Evolutionary conservation across 2,113 vertebrate species (phyloP), one percentile per base, ranked within the genome.

Genomic region (Lepisosteus oculatus): DNA sequence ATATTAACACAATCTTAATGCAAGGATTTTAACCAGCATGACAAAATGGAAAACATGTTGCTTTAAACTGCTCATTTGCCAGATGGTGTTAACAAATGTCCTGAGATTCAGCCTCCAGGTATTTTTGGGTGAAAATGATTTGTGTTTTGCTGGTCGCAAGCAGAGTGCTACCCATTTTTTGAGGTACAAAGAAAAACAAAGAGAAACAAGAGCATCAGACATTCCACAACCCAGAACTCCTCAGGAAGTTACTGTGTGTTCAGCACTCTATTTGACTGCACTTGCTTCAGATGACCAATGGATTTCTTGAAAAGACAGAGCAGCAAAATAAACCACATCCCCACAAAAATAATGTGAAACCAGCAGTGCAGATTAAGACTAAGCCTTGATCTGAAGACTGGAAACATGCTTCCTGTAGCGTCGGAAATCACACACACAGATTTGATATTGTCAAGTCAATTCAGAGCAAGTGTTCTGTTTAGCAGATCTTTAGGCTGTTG

Each of bases 331-430:
- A 8, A 65, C 43, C 45, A 51, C 47, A 51, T 67, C 66, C 17
- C 6, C 15, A 51, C n/a, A n/a, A 51, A 54, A 67, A 17, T 51
- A n/a, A 29, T 29, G 6, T 66, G 29, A 15, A 3, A 41, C 15
- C 15, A 1, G 66, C 47, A 11, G 47, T 9, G 17, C 66, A 54
- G 17, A 9, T 61, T 69, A 11, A 69, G 55, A 12, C 55, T 69
- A 29, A 29, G 55, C 68, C 55, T 59, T 69, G 67, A 68, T 55
- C n/a, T 42, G 47, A 54, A 42, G 51, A 57, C 45, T 9, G n/a
- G 13, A 7, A 67, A 15, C n/a, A 42, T 6, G n/a, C 9, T 51
- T 29, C 41, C 5, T 11, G 43, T 6, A 44, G 56, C 4, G 56
- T n/a, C 12, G 5, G 55, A 69, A 55, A 29, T 55, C 64, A 44